These are phyloP conservation scores for Rhopalosiphum nymphaeae DNA, from an alignment of 2,888 invertebrate species.

Conservation along the genomic window DNA sequence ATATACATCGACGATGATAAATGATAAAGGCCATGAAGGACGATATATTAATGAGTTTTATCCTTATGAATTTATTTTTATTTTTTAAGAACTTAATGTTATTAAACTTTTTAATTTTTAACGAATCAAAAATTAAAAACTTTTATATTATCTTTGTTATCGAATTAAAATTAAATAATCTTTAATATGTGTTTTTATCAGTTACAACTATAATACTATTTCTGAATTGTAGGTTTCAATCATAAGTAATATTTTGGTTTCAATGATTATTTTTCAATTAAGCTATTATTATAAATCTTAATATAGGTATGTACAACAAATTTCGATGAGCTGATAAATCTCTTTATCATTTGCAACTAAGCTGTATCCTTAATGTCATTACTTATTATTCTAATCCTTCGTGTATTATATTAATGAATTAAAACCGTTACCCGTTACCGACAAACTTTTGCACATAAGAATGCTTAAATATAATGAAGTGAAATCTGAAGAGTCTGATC, in stretches of 20 bases:
- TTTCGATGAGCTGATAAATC: neutral
- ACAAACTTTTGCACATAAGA: neutral
- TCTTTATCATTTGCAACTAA: neutral
- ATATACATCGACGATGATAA: constrained; percentile 40
- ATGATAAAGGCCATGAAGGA: constrained; percentile 1
- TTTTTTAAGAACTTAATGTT: constrained; percentile 10
- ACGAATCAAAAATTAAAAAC: constrained; percentile 36
- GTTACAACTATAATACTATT: neutral
- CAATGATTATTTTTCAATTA: neutral
- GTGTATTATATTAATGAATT: neutral
- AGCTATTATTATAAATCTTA: neutral
- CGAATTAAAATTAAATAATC: neutral
- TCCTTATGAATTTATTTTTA: constrained; percentile 21
- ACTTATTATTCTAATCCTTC: neutral
- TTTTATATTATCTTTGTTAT: neutral
- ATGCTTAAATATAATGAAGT: neutral
- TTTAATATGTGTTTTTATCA: neutral
- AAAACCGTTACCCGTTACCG: neutral
- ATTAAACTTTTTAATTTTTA: constrained; percentile 3
- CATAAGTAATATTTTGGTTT: neutral
- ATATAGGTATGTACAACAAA: neutral
- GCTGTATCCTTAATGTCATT: neutral
- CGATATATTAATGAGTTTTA: constrained; percentile 61
- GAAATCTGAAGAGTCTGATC: neutral
- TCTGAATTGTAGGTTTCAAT: neutral